Evolutionary conservation across 2,113 vertebrate species (phyloP).

Genomic region (Corydoras maculifer): DNA sequence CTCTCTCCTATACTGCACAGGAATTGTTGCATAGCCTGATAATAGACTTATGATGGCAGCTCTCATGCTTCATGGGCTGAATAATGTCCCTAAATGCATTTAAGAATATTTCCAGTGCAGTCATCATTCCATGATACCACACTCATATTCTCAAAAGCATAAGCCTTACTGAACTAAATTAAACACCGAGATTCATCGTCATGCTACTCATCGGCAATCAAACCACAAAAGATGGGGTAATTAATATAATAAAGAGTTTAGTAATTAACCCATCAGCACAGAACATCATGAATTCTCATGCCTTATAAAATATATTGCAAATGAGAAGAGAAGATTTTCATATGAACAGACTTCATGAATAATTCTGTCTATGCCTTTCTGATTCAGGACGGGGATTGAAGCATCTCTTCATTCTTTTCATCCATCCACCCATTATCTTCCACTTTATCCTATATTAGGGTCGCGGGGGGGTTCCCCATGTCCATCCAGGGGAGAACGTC

Average conservation of each 20-base stretch:
- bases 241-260: slow-evolving; percentile 49
- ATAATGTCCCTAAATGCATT: slow-evolving; percentile 3
- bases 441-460: no score
- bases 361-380: slow-evolving; percentile 45
- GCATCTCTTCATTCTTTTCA: slow-evolving; percentile 31
- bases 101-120: slow-evolving; percentile 39
- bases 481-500: no score
- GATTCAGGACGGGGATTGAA: slow-evolving; percentile 3
- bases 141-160: slow-evolving; percentile 53
- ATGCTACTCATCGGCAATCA: slow-evolving; percentile 52
- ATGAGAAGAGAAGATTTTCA: slow-evolving; percentile 45
- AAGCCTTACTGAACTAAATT: slow-evolving; percentile 47
- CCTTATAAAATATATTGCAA: slow-evolving; percentile 44
- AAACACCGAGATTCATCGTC: slow-evolving; percentile 53
- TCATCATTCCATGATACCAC: slow-evolving; percentile 50
- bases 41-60: neutral
- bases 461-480: no score
- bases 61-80: slow-evolving; percentile 2
- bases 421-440: no score
- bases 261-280: slow-evolving; percentile 43
- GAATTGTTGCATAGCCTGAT: neutral
- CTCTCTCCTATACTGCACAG: no score
- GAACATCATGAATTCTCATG: slow-evolving; percentile 32
- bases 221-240: slow-evolving; percentile 52
- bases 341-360: slow-evolving; percentile 51